A percentile compares a stretch with the other conserved stretches of the same genome.
Evolutionary conservation across 2,888 invertebrate species (phyloP).

Genomic region (Tiphia femorata): DNA sequence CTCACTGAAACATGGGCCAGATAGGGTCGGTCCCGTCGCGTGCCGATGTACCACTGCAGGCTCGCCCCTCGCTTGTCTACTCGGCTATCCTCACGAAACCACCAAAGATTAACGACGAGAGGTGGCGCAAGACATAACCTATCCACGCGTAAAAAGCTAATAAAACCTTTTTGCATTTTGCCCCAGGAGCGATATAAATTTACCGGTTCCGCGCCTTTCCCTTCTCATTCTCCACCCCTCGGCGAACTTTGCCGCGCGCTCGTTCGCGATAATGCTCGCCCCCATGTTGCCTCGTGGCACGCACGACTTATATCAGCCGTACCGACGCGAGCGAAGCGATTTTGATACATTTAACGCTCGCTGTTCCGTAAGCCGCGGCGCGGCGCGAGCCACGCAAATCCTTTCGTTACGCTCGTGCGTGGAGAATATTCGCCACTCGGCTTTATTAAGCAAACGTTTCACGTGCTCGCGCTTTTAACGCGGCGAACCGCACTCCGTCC

Average conservation of each 20-base stretch:
- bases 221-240: too few relatives aligned
- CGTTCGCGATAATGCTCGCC: slow-evolving; percentile 43
- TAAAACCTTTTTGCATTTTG: slow-evolving; percentile 60
- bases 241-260: too few relatives aligned
- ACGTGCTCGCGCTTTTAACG: too few relatives aligned
- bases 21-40: slow-evolving; percentile 62
- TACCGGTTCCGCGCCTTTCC: slow-evolving; percentile 44
- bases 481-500: too few relatives aligned
- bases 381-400: too few relatives aligned
- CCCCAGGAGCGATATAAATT: slow-evolving; percentile 48
- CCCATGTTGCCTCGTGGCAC: slow-evolving; percentile 38
- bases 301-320: slow-evolving; percentile 30
- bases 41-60: slow-evolving; percentile 56
- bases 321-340: slow-evolving; percentile 13
- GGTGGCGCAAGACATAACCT: slow-evolving; percentile 64
- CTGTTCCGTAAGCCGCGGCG: neutral
- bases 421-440: too few relatives aligned
- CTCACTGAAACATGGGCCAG: slow-evolving; percentile 62
- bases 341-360: slow-evolving; percentile 25
- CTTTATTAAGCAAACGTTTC: too few relatives aligned
- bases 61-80: slow-evolving; percentile 56
- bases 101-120: slow-evolving; percentile 64
- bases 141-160: slow-evolving; percentile 60
- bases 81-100: slow-evolving; percentile 61
- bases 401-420: too few relatives aligned